Base-by-base conservation (phyloP, 64 coral and sea anemone genomes). In the Orbicella faveolata region DNA sequence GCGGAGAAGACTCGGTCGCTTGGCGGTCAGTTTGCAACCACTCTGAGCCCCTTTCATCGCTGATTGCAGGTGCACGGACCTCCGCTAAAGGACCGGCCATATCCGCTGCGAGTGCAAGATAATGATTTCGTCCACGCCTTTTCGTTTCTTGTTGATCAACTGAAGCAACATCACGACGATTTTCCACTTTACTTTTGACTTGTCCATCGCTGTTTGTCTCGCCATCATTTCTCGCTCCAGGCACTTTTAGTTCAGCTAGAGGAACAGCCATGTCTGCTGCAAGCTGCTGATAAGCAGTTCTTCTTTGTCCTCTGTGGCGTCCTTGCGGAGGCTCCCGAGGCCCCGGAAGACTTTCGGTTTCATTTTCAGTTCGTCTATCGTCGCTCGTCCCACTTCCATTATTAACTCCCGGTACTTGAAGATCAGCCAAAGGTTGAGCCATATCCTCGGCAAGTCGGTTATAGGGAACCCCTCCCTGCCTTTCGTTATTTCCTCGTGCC, bases 241-340 rank as follows among this genome's bases (percentile, higher is more conserved):
- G 21, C 9, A 84, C 63, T 84, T 84, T 64, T 14, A 84, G 36
- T 13, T 70, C 82, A 15, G 82, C 82, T 36, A 69, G 70, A 53
- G 82, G 82, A 13, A n/a, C 5, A 52, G 82, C 64, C 13, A 84
- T 70, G 9, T 69, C 82, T 37, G 82, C 63, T 16, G 82, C 63
- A 48, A 69, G 64, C 41, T 84, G 63, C n/a, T 67, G 37, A 70
- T 69, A 72, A 30, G 36, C 0, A 52, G 4, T 3, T 70, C 12
- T 25, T 52, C 39, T 34, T 16, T 25, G 63, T 1, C 37, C 18
- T 23, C 9, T 17, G 37, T 84, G 25, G 10, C 37, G 23, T 20
- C 21, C 63, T 69, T 26, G 41, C 15, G 23, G 23, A 26, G 19
- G 19, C 63, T 84, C 82, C 1, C 23, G 13, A 81, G 7, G 18